phyloP scores from a whole-genome alignment of 2,113 vertebrate genomes.

The Lynx canadensis region DNA sequence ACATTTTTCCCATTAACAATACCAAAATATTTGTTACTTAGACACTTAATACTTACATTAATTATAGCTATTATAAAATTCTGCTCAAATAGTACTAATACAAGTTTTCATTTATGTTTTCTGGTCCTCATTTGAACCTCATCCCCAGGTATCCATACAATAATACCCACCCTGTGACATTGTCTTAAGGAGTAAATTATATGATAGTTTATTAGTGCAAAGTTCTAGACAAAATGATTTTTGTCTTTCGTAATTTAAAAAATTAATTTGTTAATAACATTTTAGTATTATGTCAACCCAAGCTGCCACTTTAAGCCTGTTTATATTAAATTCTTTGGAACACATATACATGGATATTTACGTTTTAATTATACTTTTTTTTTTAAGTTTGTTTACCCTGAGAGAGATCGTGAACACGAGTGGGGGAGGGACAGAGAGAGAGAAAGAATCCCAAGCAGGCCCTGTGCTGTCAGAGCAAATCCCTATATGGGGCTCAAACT shows the following conservation, averaged over 20 bases:
- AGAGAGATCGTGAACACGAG: no score
- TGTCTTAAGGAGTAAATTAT: background rate
- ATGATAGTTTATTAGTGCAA: background rate
- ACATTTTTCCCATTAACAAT: background rate
- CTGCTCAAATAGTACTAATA: background rate
- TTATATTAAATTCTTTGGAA: conserved; percentile 16
- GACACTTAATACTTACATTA: background rate
- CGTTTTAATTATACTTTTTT: background rate
- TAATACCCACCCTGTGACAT: background rate
- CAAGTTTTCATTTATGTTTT: background rate
- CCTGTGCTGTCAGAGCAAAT: no score
- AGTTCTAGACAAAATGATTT: background rate
- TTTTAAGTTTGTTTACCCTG: background rate
- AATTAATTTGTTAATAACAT: background rate
- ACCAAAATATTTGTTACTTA: background rate
- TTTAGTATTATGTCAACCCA: background rate
- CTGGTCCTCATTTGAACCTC: background rate
- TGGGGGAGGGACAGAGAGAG: no score
- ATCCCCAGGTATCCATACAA: background rate
- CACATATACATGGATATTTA: background rate
- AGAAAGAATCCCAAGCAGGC: no score
- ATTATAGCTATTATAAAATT: background rate
- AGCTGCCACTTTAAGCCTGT: background rate
- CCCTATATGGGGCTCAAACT: no score
- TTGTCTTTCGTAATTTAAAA: conserved; percentile 6